Conservation (phyloP, 2,113 vertebrate genomes). For the Poeciliopsis occidentalis region DNA sequence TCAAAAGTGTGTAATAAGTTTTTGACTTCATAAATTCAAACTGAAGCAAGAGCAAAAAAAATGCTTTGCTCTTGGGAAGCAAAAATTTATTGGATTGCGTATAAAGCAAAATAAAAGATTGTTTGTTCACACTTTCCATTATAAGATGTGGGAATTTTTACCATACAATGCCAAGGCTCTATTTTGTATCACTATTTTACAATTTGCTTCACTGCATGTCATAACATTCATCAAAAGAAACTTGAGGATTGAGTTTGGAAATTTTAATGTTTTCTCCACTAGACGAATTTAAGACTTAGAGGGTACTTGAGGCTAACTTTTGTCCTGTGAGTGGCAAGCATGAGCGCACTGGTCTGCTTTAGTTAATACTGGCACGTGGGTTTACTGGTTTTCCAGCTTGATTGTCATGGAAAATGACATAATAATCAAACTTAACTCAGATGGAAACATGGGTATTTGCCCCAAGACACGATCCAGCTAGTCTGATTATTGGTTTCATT, state of each 20-base stretch:
- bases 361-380: constrained; percentile 31
- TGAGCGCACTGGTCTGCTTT: not conserved
- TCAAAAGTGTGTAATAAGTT: not conserved
- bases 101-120: not conserved
- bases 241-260: constrained; percentile 23
- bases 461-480: constrained; percentile 37
- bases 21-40: not conserved
- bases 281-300: constrained; percentile 33
- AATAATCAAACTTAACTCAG: constrained; percentile 52
- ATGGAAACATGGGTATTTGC: constrained; percentile 33
- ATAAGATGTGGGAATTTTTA: not conserved
- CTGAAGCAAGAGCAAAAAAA: not conserved
- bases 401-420: constrained; percentile 47
- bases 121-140: not conserved
- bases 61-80: not conserved
- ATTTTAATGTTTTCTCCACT: constrained; percentile 19
- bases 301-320: constrained; percentile 3
- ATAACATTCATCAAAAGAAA: constrained; percentile 5
- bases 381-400: constrained; percentile 33
- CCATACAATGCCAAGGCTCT: constrained; percentile 7
- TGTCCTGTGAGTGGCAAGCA: not conserved
- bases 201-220: constrained; percentile 39
- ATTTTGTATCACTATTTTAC: not conserved
- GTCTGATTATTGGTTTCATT: constrained; percentile 53
- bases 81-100: not conserved